These are phyloP conservation scores for Temnothorax nylanderi DNA, from an alignment of 1,140 invertebrate species.

Conservation along the genomic window DNA sequence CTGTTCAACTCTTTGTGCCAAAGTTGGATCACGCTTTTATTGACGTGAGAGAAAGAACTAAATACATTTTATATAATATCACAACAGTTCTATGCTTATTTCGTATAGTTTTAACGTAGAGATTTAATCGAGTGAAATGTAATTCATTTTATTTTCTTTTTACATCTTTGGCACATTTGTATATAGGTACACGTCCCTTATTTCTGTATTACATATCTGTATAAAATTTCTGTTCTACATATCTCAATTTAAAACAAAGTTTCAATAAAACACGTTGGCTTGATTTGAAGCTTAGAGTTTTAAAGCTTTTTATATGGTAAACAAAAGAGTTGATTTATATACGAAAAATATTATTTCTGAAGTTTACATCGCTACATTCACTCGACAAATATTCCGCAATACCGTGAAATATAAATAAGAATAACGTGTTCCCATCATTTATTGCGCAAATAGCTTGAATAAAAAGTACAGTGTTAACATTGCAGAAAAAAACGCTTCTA, in stretches of 20 bases:
- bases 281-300: constrained; percentile 15
- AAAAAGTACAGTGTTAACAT: constrained; percentile 1
- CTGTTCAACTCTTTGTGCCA: neutral
- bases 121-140: constrained; percentile 7
- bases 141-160: constrained; percentile 2
- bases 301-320: neutral
- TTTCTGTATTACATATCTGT: neutral
- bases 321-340: constrained; percentile 28
- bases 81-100: neutral
- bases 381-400: neutral
- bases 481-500: neutral
- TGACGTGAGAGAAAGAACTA: neutral
- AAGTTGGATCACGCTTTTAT: neutral
- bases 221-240: neutral
- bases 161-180: neutral
- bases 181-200: neutral
- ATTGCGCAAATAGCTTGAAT: neutral
- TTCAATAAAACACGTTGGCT: constrained; percentile 6
- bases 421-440: neutral
- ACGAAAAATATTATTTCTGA: constrained; percentile 19
- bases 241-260: constrained; percentile 11
- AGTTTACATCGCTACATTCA: neutral
- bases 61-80: constrained; percentile 5
- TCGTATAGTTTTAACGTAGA: neutral
- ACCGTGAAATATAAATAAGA: constrained; percentile 15